Base-by-base conservation (phyloP, 2,113 vertebrate genomes). In the Eulemur rufifrons region DNA sequence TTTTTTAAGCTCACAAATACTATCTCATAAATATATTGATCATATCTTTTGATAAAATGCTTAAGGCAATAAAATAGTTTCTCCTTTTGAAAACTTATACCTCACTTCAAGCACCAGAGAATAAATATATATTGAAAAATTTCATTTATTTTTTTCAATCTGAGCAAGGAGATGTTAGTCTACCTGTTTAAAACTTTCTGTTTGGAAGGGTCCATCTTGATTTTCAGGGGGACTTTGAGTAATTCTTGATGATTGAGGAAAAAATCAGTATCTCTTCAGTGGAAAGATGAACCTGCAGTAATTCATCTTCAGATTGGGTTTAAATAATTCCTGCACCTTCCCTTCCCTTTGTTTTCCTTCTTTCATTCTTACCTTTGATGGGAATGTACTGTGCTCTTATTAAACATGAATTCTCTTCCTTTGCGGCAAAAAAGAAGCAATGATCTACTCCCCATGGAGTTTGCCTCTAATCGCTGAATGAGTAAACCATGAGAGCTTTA, bases 261-360 rank as follows among this genome's bases (percentile, higher is more conserved):
- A 34, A 83, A 61, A 61, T 4, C 6, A 68, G 4, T 32, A 45
- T 4, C 1, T 1, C 18, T 71, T 56, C 34, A 80, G 8, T 85
- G 8, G 37, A 82, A 86, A 92, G 0, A 34, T 39, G n/a, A 27
- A 2, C 3, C 32, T 69, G 17, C 73, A 32, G 3, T 88, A 61
- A 32, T 56, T 2, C 29, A 61, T 90, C 2, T n/a, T 66, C 20
- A 66, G 8, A 47, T 12, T 78, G 5, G 2, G 15, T 63, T 83
- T 68, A 73, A 76, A 27, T 45, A 56, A 56, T 94, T 39, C 14
- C 6, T 80, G 9, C 0, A 39, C 25, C 10, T 63, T 42, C 5
- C 3, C 5, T 39, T 9, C 21, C 3, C 12, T 27, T 18, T 0
- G 15, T 1, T 7, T 0, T 9, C 4, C 42, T 23, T 76, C 1